phyloP scores from a whole-genome alignment of 2,888 invertebrate species.

The Theodoxus fluviatilis region DNA sequence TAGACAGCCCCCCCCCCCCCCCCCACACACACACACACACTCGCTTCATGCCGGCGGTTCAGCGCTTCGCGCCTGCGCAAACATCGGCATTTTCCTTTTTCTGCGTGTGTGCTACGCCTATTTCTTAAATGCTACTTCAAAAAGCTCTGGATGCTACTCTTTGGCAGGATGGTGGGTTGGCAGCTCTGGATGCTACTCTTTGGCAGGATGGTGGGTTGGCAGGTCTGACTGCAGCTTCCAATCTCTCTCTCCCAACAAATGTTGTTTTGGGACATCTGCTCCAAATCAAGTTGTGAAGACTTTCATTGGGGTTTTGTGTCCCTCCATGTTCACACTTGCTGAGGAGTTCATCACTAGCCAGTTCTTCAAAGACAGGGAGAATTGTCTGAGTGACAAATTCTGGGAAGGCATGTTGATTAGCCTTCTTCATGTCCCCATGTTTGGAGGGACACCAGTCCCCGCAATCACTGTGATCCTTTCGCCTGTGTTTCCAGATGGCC shows the following conservation, averaged over 20 bases:
- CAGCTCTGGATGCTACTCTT: too few species aligned
- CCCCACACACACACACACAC: too few species aligned
- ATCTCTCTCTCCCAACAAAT: conserved; percentile 16
- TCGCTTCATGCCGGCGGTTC: too few species aligned
- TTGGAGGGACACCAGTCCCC: conserved; percentile 24
- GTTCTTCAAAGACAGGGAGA: conserved; percentile 25
- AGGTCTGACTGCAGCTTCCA: conserved; percentile 24
- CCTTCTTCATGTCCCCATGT: conserved; percentile 2
- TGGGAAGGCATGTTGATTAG: conserved; percentile 20
- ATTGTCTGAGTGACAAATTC: conserved; percentile 25
- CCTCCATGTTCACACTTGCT: conserved; percentile 26
- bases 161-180: too few species aligned
- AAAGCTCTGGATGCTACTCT: too few species aligned
- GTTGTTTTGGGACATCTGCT: conserved; percentile 27
- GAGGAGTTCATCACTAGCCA: conserved; percentile 24
- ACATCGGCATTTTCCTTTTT: too few species aligned
- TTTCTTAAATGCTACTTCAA: too few species aligned
- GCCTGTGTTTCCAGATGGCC: conserved; percentile 26
- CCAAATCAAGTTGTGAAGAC: conserved; percentile 28
- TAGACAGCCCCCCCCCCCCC: too few species aligned
- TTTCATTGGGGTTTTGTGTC: conserved; percentile 24
- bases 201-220: too few species aligned
- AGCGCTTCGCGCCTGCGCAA: too few species aligned
- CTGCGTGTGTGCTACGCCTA: too few species aligned
- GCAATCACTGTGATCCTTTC: conserved; percentile 16